Evolutionary conservation across 2,888 invertebrate genomes (phyloP).

Genomic region (Drosophila pseudotakahashii): DNA sequence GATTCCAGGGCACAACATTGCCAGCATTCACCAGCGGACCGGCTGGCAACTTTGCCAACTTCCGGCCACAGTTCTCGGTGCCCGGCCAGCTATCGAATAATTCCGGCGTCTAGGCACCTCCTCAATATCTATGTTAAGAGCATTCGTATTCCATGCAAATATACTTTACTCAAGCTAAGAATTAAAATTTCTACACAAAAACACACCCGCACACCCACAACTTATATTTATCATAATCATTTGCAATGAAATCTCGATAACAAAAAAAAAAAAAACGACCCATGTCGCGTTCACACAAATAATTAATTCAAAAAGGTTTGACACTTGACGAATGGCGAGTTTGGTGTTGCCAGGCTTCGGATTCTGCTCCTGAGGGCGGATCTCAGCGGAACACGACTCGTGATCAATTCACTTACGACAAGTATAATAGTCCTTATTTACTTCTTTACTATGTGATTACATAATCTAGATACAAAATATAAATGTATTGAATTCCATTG

Average conservation of each 20-base stretch:
- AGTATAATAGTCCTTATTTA: conserved; percentile 58
- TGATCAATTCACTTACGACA: conserved; percentile 46
- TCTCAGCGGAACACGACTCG: conserved; percentile 18
- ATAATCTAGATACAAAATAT: conserved; percentile 62
- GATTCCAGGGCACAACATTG: conserved; percentile 90
- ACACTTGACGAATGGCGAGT: conserved; percentile 17
- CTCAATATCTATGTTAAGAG: conserved; percentile 50
- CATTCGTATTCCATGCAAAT: conserved; percentile 70
- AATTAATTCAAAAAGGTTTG: conserved; percentile 41
- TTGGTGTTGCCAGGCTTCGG: conserved; percentile 1
- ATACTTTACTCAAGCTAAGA: conserved; percentile 70
- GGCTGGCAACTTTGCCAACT: conserved; percentile 94
- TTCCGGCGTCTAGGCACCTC: conserved; percentile 51
- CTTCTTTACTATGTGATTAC: conserved; percentile 60
- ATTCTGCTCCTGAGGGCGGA: conserved; percentile 7
- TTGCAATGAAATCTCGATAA: conserved; percentile 65
- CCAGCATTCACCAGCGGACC: conserved; percentile 89
- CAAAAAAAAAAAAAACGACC: conserved; percentile 7
- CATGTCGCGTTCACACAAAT: conserved; percentile 50
- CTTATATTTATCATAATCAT: conserved; percentile 71
- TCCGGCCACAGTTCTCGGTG: conserved; percentile 91
- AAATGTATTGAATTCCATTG: conserved; percentile 71
- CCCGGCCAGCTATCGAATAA: conserved; percentile 83
- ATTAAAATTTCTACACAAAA: conserved; percentile 49
- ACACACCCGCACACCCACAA: conserved; percentile 35